phyloP scores from a whole-genome alignment of 2,797 vertebrate genomes.

The Sebastes aleutianus region DNA sequence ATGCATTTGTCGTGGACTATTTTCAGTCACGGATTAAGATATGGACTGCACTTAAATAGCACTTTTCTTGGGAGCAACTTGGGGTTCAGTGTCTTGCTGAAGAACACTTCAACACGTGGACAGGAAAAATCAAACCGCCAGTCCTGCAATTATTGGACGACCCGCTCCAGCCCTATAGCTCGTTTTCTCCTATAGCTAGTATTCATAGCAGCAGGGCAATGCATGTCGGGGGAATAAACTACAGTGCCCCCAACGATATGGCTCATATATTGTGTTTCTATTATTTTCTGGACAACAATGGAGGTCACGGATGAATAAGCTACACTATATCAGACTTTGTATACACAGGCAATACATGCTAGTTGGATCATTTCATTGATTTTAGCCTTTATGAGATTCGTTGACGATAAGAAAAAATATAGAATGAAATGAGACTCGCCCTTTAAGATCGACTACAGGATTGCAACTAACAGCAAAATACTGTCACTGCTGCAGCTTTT shows the following conservation, averaged over 20 bases:
- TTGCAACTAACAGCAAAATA: not conserved
- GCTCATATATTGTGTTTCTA: not conserved
- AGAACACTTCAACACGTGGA: not conserved
- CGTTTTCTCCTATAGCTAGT: not conserved
- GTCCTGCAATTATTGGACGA: not conserved
- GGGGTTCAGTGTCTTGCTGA: not conserved
- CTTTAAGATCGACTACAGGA: not conserved
- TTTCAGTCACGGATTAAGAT: not conserved
- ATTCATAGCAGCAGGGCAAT: not conserved
- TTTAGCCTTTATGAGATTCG: not conserved
- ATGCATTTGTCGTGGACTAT: not conserved
- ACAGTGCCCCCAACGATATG: not conserved
- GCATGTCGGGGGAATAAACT: not conserved
- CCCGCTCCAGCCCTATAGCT: not conserved
- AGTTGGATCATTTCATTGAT: not conserved
- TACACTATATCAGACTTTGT: not conserved
- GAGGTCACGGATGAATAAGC: not conserved
- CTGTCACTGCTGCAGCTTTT: conserved; percentile 1
- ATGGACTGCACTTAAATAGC: not conserved
- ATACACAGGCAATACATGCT: not conserved
- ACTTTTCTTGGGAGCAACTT: not conserved
- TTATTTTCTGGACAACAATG: not conserved
- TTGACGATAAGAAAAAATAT: not conserved
- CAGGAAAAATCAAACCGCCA: not conserved
- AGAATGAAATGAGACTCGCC: not conserved